phyloP scores from a whole-genome alignment of 2,888 invertebrate genomes.

The Spilosoma lubricipeda region DNA sequence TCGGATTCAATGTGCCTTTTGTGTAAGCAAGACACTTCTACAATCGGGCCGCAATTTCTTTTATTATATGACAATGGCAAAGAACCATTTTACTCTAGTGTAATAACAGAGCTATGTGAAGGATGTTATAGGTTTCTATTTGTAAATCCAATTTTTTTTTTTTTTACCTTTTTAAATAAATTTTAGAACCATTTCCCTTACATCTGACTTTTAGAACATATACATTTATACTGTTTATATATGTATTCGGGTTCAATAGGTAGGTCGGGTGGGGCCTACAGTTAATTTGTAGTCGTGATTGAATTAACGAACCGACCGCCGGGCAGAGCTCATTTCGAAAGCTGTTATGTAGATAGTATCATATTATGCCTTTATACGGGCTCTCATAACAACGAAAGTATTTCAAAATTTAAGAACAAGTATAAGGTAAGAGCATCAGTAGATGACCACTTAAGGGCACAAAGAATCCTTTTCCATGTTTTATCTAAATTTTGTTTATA shows the following conservation, averaged over 20 bases:
- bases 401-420: constrained; percentile 39
- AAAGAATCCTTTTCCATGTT: too few species aligned
- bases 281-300: constrained; percentile 78
- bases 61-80: background rate
- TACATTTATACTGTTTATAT: constrained; percentile 30
- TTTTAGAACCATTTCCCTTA: constrained; percentile 19
- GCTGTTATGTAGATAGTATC: constrained; percentile 68
- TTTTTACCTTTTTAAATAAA: background rate
- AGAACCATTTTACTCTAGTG: background rate
- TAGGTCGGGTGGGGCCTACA: constrained; percentile 57
- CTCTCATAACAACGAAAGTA: constrained; percentile 52
- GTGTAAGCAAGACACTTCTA: constrained; percentile 24
- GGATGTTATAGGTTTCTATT: background rate
- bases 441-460: too few species aligned
- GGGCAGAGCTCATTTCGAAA: constrained; percentile 67
- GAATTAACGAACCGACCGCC: constrained; percentile 72
- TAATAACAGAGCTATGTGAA: background rate
- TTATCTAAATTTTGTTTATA: too few species aligned
- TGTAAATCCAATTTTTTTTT: background rate
- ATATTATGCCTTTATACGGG: constrained; percentile 57
- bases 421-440: too few species aligned
- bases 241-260: constrained; percentile 56
- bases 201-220: constrained; percentile 22
- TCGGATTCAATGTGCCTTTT: constrained; percentile 40
- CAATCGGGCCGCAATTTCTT: constrained; percentile 10